Evolutionary conservation across 2,113 vertebrate species (phyloP).

Genomic region (Clarias magur): DNA sequence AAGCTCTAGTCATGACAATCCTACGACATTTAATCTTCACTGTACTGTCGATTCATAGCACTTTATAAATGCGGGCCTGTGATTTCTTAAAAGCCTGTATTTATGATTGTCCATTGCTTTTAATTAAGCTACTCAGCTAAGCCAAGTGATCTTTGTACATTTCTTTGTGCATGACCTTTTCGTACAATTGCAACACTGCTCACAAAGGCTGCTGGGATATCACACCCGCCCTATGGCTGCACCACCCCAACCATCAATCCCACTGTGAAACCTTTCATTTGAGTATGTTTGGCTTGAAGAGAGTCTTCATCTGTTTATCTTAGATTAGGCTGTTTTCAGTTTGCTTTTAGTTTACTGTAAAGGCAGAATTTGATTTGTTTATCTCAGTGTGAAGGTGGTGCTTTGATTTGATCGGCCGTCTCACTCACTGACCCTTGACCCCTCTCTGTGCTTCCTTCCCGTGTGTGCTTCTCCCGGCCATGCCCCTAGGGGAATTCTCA

Average conservation of each 20-base stretch:
- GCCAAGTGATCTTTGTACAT: conserved; percentile 40
- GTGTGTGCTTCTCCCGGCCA: conserved; percentile 84
- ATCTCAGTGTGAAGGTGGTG: conserved; percentile 54
- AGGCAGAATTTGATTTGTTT: conserved; percentile 57
- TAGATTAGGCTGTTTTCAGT: conserved; percentile 20
- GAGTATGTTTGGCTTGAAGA: background rate
- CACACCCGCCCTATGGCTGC: conserved; percentile 64
- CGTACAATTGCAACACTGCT: conserved; percentile 42
- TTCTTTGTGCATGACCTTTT: conserved; percentile 65
- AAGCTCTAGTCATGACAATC: conserved; percentile 52
- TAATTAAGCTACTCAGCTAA: conserved; percentile 2
- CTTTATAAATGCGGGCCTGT: conserved; percentile 1
- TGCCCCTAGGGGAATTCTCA: conserved; percentile 97
- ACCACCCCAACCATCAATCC: conserved; percentile 61
- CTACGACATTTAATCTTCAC: background rate
- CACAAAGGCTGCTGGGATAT: conserved; percentile 61
- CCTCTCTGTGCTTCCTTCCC: conserved; percentile 73
- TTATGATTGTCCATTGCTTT: conserved; percentile 9
- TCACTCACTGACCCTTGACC: conserved; percentile 81
- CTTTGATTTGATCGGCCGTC: conserved; percentile 66
- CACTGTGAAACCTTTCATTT: conserved; percentile 41
- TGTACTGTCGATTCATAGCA: background rate
- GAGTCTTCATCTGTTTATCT: conserved; percentile 26
- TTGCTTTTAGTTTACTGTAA: conserved; percentile 56
- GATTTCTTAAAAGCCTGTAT: conserved; percentile 14